Base-by-base conservation (phyloP, 2,113 vertebrate genomes). In the Pangasianodon gigas region DNA sequence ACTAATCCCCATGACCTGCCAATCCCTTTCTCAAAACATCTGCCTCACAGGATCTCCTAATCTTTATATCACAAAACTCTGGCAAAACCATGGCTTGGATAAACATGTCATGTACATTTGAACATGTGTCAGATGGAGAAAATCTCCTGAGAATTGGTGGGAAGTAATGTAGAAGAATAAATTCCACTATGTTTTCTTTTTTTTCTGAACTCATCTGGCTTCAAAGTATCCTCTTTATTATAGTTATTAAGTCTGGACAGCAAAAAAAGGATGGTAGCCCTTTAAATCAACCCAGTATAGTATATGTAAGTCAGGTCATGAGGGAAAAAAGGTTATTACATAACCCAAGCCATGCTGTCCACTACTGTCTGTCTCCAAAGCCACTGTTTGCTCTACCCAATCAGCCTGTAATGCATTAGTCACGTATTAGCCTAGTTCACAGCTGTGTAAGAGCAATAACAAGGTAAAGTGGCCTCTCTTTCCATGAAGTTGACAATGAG, bases 1-100 rank as follows among this genome's bases (percentile, higher is more conserved):
- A 6, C 82, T 62, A 84, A 94, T 89, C 92, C 88, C 87, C 92
- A 87, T 93, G 92, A 94, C 67, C 41, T 93, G 87, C 94, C 91
- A 92, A 92, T 92, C 91, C 85, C 56, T 90, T 91, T 90, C 91
- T 65, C 60, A 48, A 85, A 90, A 80, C 86, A 87, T 94, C 90
- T 93, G 90, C 32, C 67, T 93, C 65, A 65, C 90, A 92, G 90
- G 92, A 90, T 92, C 9, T 85, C 90, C 89, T 93, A 94, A 94
- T 93, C 90, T 90, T 91, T 86, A 88, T 60, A 69, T 71, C 56
- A 41, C 18, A 84, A 82, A 37, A 91, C 81, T 88, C 26, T 29
- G 48, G 29, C 69, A 80, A 84, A 89, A 67, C 80, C 21, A 60
- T 6, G 29, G 71, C 69, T 88, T 24, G 65, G n/a, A 89, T 54